Conservation (phyloP, 2,797 vertebrate genomes). For the Bucorvus abyssinicus region DNA sequence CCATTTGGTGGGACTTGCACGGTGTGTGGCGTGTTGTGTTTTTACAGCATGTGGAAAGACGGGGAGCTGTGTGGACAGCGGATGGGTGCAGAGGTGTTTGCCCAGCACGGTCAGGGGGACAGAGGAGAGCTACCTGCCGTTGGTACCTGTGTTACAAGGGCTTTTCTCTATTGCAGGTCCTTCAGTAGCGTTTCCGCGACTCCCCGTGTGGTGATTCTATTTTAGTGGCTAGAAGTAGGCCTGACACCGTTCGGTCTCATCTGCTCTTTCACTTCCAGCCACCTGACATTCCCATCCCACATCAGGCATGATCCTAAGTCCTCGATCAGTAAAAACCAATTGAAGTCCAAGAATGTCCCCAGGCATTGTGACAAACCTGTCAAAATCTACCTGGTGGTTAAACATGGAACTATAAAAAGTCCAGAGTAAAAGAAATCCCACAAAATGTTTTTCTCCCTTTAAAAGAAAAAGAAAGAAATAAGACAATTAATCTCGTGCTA, state of each 20-base stretch:
- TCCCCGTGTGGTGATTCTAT: conserved; percentile 27
- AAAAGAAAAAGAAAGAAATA: neutral
- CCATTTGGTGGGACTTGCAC: conserved; percentile 39
- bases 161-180: conserved; percentile 57
- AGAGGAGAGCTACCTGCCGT: conserved; percentile 26
- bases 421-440: neutral
- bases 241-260: conserved; percentile 18
- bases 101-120: conserved; percentile 27
- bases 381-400: neutral
- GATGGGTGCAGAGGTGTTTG: conserved; percentile 42
- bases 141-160: conserved; percentile 36
- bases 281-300: neutral
- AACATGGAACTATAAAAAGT: neutral
- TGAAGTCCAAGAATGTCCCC: neutral
- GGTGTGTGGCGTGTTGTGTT: conserved; percentile 67
- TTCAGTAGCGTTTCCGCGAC: conserved; percentile 32
- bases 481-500: neutral
- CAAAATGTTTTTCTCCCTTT: conserved; percentile 20
- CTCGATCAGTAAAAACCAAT: neutral
- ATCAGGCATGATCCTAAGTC: conserved; percentile 31
- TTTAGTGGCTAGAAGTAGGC: conserved; percentile 36
- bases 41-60: conserved; percentile 66
- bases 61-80: conserved; percentile 40
- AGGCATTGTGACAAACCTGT: neutral
- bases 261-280: conserved; percentile 22